Percentiles rank a stretch among this genome's conserved stretches.
Conservation (phyloP, 2,113 vertebrate genomes). For the Corvus hawaiiensis region DNA sequence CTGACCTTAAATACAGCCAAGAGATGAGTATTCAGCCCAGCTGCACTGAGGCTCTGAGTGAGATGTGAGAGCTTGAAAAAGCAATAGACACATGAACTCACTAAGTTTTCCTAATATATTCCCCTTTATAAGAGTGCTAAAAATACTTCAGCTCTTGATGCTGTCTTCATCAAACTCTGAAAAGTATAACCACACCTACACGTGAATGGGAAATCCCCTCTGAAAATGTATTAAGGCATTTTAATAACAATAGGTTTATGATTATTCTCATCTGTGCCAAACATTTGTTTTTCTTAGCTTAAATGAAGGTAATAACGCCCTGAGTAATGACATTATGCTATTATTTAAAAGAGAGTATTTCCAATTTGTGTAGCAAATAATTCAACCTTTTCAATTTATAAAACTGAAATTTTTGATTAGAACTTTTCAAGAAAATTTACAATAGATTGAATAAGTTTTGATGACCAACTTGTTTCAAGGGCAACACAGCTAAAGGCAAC, state of each 20-base stretch:
- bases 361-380: background rate
- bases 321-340: background rate
- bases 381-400: background rate
- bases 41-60: background rate
- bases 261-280: background rate
- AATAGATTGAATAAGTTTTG: background rate
- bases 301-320: background rate
- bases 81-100: background rate
- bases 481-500: background rate
- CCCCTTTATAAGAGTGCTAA: background rate
- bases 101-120: background rate
- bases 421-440: background rate
- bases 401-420: background rate
- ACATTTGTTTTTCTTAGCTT: background rate
- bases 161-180: background rate
- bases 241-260: background rate
- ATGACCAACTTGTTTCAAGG: background rate
- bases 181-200: background rate
- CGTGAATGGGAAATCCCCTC: background rate
- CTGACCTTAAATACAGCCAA: background rate
- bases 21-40: background rate
- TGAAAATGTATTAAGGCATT: background rate
- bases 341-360: background rate
- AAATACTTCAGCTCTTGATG: background rate
- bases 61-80: background rate